Base-by-base conservation (phyloP, 2,888 invertebrate species). In the Strigamia maritima region DNA sequence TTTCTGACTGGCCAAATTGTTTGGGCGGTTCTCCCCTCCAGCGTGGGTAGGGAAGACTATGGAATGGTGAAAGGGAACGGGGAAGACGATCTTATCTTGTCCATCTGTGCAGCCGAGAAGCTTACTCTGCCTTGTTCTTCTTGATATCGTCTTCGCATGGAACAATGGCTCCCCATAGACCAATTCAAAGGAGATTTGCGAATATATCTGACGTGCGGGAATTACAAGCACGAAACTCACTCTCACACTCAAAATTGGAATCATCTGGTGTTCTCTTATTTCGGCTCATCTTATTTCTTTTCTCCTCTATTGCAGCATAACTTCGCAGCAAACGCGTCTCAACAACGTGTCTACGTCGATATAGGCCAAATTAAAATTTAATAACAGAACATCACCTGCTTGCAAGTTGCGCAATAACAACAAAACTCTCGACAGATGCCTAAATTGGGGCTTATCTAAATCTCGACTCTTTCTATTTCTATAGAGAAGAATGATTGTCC, bases 111-210 rank as follows among this genome's bases (percentile, higher is more conserved):
- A 70, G 70, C 70, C 70, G 70, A 70, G 70, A 70, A 70, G 70
- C 70, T 70, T 54, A 54, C 54, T 54, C n/a, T 70, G 70, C 70
- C 70, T 70, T 70, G 70, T 70, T 70, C 70, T 70, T 26, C 75
- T 75, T 44, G 49, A 77, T 77, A 77, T 77, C 77, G 38, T 44
- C 28, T 77, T 44, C 49, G 44, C 44, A 28, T 49, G 44, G 70
- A 70, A 70, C 28, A 77, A 77, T 77, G 77, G 77, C 28, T 49
- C 28, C 49, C 77, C 28, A 24, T 38, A 44, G 77, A 77, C 77
- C 38, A 77, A 77, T 77, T 77, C 40, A 77, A 77, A 77, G 77
- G 77, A 77, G 77, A 77, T 77, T 77, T 77, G 77, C 77, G 77
- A 77, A 77, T 77, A 44, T 44, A 77, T 77, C 77, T 49, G 49